These are phyloP conservation scores for Chunga burmeisteri DNA, from an alignment of 2,113 vertebrate species.

Conservation along the genomic window DNA sequence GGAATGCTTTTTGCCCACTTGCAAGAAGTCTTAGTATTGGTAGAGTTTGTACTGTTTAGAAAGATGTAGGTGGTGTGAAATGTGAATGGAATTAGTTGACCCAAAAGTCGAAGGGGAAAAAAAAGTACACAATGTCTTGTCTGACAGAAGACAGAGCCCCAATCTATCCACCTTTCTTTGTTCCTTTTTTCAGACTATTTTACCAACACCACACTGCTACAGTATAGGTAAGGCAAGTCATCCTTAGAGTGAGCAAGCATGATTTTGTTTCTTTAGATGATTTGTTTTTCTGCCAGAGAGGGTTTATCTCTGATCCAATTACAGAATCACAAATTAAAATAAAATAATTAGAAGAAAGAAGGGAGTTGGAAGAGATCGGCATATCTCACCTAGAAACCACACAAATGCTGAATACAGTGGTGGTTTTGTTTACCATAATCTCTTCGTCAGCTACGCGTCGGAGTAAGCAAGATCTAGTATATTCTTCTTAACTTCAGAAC, in stretches of 20 bases:
- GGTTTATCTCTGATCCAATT: not conserved
- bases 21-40: not conserved
- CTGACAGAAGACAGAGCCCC: not conserved
- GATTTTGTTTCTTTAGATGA: not conserved
- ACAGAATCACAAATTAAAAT: not conserved
- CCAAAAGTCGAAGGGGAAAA: not conserved
- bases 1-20: not conserved
- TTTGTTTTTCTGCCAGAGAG: not conserved
- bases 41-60: not conserved
- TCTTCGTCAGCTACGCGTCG: not conserved
- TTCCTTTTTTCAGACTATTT: not conserved
- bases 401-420: not conserved
- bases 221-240: not conserved
- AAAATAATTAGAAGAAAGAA: not conserved
- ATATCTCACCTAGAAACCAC: not conserved
- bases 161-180: not conserved
- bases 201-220: not conserved
- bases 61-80: not conserved
- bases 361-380: not conserved
- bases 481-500: not conserved
- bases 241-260: not conserved
- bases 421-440: not conserved
- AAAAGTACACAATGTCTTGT: not conserved
- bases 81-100: not conserved
- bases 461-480: not conserved